phyloP scores from a whole-genome alignment of 1,140 invertebrate genomes.

The Daktulosphaira vitifoliae region DNA sequence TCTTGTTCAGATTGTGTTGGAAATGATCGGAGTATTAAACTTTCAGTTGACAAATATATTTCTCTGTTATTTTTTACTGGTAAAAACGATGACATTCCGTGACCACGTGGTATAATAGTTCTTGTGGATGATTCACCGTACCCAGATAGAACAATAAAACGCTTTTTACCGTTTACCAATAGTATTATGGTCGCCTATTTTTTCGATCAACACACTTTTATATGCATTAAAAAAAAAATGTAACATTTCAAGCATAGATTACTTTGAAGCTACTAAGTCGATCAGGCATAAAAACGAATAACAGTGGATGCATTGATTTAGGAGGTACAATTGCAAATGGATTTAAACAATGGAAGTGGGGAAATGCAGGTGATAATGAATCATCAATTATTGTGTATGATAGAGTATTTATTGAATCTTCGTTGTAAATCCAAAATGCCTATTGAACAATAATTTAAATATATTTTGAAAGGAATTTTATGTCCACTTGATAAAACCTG shows the following conservation, averaged over 20 bases:
- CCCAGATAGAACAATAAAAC: neutral
- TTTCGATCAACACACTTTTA: too few species aligned
- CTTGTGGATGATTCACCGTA: conserved; percentile 20
- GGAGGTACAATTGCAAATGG: neutral
- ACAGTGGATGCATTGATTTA: conserved; percentile 11
- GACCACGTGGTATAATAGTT: neutral
- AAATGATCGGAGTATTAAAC: conserved; percentile 13
- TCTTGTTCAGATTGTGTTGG: neutral
- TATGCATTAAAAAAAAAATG: too few species aligned
- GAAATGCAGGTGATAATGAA: neutral
- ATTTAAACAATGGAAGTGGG: conserved; percentile 15
- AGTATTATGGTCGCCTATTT: neutral
- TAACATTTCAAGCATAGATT: too few species aligned
- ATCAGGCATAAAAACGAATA: conserved; percentile 1
- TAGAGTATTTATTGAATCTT: neutral
- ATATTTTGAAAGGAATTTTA: too few species aligned
- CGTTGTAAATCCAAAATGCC: conserved; percentile 25
- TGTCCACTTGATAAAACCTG: conserved; percentile 2
- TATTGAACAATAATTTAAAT: neutral
- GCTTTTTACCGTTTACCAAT: neutral
- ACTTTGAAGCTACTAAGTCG: neutral
- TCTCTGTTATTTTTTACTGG: conserved; percentile 1
- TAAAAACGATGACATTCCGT: neutral
- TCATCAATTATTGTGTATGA: conserved; percentile 11
- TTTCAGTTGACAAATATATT: conserved; percentile 19